Conservation (phyloP, 2,113 vertebrate species). For the Aspiorhynchus laticeps region DNA sequence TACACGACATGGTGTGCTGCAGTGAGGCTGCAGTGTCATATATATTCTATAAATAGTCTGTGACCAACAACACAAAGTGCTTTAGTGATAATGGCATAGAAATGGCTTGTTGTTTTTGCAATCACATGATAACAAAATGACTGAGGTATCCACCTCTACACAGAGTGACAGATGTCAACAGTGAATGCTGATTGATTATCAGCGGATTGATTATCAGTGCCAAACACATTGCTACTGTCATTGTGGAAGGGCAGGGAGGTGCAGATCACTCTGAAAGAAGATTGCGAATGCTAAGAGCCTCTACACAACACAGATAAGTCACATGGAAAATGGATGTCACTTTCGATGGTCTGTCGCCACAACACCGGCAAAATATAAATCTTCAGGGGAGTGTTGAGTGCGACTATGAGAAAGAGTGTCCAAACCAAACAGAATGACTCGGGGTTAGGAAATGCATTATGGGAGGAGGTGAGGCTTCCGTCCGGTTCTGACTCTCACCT, state of each 20-base stretch:
- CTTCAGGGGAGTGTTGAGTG: conserved; percentile 27
- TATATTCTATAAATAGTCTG: background rate
- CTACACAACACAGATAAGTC: conserved; percentile 62
- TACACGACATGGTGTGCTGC: background rate
- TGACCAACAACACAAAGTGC: background rate
- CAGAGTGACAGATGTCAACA: background rate
- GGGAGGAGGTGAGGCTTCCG: conserved; percentile 50
- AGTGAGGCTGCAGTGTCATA: background rate
- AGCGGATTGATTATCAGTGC: conserved; percentile 40
- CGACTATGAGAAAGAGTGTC: conserved; percentile 26
- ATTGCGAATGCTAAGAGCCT: conserved; percentile 13
- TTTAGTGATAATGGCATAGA: background rate
- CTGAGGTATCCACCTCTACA: background rate
- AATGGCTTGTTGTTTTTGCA: background rate
- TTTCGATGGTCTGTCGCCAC: conserved; percentile 10
- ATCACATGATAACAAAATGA: background rate
- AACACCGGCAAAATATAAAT: background rate
- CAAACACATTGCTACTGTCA: conserved; percentile 43
- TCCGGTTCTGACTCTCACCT: conserved; percentile 54
- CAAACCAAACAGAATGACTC: conserved; percentile 53
- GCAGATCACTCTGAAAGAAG: background rate
- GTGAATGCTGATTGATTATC: conserved; percentile 2
- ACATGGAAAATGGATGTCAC: conserved; percentile 49
- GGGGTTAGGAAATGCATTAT: conserved; percentile 53
- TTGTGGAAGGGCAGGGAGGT: conserved; percentile 24